Conservation (phyloP, 2,113 vertebrate species). For the Chrysochloris asiatica region DNA sequence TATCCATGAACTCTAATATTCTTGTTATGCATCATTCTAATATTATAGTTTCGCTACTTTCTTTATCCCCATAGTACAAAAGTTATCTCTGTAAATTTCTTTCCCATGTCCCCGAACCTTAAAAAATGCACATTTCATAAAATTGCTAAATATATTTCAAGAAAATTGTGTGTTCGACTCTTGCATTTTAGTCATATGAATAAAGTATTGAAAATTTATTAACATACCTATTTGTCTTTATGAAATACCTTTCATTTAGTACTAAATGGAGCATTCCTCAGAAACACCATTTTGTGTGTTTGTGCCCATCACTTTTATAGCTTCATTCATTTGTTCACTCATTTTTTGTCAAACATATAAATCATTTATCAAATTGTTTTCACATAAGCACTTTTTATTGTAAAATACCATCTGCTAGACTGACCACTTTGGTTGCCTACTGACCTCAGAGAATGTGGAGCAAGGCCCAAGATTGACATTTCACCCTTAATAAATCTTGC, state of each 20-base stretch:
- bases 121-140: conserved; percentile 55
- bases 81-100: not conserved
- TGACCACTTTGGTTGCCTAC: conserved; percentile 61
- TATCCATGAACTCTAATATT: conserved; percentile 66
- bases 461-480: conserved; percentile 70
- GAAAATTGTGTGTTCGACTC: conserved; percentile 3
- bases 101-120: not conserved
- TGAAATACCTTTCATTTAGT: not conserved
- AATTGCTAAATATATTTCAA: conserved; percentile 30
- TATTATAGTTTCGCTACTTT: conserved; percentile 60
- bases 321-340: not conserved
- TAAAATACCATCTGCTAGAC: conserved; percentile 69
- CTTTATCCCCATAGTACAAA: conserved; percentile 31
- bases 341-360: conserved; percentile 62
- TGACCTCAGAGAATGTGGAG: conserved; percentile 73
- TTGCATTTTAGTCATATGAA: not conserved
- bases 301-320: not conserved
- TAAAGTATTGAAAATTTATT: not conserved
- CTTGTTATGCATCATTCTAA: conserved; percentile 65
- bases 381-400: conserved; percentile 40
- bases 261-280: not conserved
- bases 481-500: conserved; percentile 72
- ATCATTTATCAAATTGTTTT: conserved; percentile 63
- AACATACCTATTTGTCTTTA: not conserved
- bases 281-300: not conserved